phyloP scores from a whole-genome alignment of 2,113 vertebrate species.

The Motacilla tschutschensis region DNA sequence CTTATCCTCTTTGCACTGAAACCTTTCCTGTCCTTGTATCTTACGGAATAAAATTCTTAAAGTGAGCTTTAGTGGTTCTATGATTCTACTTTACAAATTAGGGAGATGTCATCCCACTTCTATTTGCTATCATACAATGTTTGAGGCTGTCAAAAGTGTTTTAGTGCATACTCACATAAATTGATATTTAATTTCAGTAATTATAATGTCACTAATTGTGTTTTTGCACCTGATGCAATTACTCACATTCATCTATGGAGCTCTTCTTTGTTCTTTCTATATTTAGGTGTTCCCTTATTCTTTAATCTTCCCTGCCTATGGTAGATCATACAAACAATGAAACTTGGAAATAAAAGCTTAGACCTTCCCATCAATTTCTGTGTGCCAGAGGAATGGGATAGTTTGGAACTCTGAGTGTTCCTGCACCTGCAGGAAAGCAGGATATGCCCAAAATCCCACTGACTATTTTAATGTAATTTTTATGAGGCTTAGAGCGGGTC shows the following conservation, averaged over 20 bases:
- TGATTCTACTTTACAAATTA: not conserved
- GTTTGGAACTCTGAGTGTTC: not conserved
- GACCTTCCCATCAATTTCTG: not conserved
- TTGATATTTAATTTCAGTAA: slow-evolving; percentile 19
- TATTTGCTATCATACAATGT: not conserved
- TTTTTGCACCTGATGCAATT: slow-evolving; percentile 15
- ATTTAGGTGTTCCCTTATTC: not conserved
- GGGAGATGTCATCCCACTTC: not conserved
- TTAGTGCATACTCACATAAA: not conserved
- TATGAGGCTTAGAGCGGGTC: not conserved
- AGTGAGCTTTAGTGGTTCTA: not conserved
- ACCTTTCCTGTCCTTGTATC: not conserved
- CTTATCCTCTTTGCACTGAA: not conserved
- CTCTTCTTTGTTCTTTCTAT: not conserved
- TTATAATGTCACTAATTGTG: slow-evolving; percentile 17
- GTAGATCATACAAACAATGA: not conserved
- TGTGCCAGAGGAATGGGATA: not conserved
- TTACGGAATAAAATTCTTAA: not conserved
- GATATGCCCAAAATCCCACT: not conserved
- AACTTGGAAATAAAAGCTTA: not conserved
- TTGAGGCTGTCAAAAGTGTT: slow-evolving; percentile 4
- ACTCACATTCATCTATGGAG: not conserved
- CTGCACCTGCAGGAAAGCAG: not conserved
- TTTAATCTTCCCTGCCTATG: not conserved
- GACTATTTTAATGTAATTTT: not conserved